Percentiles rank a stretch among this genome's conserved stretches.
Conservation (phyloP, 2,113 vertebrate genomes). For the Eira barbara region DNA sequence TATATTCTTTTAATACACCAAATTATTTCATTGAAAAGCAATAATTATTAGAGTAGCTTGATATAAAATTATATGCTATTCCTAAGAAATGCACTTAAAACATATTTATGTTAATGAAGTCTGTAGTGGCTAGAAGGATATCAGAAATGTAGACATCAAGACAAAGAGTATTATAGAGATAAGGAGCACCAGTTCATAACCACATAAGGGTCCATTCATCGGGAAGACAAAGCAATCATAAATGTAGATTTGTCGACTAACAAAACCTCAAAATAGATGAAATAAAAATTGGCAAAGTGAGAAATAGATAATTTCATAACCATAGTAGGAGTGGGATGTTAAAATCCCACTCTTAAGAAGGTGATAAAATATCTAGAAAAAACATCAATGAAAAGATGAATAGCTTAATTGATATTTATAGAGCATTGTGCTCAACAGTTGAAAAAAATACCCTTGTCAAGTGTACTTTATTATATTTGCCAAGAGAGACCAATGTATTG, state of each 20-base stretch:
- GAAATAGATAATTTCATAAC: neutral
- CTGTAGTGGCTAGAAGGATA: neutral
- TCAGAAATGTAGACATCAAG: neutral
- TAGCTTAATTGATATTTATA: neutral
- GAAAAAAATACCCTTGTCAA: neutral
- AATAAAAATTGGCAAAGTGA: neutral
- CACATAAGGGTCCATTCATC: neutral
- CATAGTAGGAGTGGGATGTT: neutral
- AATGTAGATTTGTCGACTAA: neutral
- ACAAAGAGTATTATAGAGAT: neutral
- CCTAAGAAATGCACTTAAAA: neutral
- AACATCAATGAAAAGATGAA: neutral
- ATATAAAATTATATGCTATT: neutral
- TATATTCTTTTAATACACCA: neutral
- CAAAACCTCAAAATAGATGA: neutral
- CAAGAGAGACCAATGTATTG: neutral
- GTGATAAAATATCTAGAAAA: neutral
- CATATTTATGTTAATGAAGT: neutral
- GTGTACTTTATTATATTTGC: neutral
- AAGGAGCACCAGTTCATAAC: neutral
- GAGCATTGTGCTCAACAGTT: neutral
- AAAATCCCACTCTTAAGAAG: neutral
- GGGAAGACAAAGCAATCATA: neutral
- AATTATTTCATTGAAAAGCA: neutral
- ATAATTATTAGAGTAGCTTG: neutral